Evolutionary conservation across 2,113 vertebrate genomes (phyloP), one percentile per base, ranked within the genome.

Genomic region (Leucopsar rothschildi): DNA sequence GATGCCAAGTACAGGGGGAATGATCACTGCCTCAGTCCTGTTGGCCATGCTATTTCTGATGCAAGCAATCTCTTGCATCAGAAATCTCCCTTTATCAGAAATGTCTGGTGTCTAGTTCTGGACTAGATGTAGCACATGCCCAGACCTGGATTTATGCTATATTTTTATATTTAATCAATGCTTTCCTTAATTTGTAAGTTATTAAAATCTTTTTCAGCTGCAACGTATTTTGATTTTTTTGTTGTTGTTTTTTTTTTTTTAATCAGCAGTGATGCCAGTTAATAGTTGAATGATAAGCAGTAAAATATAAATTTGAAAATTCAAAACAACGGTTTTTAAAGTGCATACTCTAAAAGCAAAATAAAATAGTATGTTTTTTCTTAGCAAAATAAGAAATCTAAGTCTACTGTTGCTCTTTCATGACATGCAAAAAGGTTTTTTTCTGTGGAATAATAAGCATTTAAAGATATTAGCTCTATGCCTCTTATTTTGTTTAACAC

Each of bases 91-190:
- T 75, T 70, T 24, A 44, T 52, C 10, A 40, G 27, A 80, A 83
- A 39, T 0, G 0, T 16, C 8, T 63, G 22, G 5, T 42, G 2
- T 63, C 31, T 39, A 45, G 19, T n/a, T 52, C 10, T 68, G 49
- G 18, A 57, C 11, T 53, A 53, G 19, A 42, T 23, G 5, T 45
- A 68, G 24, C 50, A 16, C 4, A 45, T 42, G 42, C 35, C 50
- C 9, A 39, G 11, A 61, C 9, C 6, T 57, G 5, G 28, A 47
- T 78, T 85, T 71, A 15, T 29, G 39, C 29, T 65, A 9, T 5
- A 11, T 10, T 42, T 42, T 78, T 44, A 40, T 31, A 29, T 44
- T 24, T 8, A 42, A 49, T 47, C 28, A 64, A 55, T 63, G 1
- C 29, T 52, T 56, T 70, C 19, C 9, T 42, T 68, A 53, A 44